phyloP scores from a whole-genome alignment of 92 coral and sea anemone species.

The Zoanthus solanderi region DNA sequence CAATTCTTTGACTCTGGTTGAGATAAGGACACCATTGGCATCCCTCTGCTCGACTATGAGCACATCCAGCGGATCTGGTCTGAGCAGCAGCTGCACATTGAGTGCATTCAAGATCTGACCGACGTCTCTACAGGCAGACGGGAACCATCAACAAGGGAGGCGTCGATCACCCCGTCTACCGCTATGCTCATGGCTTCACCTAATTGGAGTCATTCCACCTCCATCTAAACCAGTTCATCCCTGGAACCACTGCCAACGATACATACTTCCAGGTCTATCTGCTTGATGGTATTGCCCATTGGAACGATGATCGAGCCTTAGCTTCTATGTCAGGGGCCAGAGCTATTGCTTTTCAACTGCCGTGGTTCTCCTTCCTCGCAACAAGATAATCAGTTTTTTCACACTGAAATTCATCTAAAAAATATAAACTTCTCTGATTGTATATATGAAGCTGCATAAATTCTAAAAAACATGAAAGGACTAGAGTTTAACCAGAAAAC shows the following conservation, averaged over 20 bases:
- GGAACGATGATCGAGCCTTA: constrained; percentile 49
- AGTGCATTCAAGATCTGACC: constrained; percentile 53
- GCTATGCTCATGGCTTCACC: constrained; percentile 70
- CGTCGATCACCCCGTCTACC: constrained; percentile 54
- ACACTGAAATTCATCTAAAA: too few relatives aligned
- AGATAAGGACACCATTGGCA: constrained; percentile 58
- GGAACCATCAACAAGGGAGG: constrained; percentile 28
- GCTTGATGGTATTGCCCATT: constrained; percentile 14
- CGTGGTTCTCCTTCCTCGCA: too few relatives aligned
- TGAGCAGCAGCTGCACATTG: constrained; percentile 49
- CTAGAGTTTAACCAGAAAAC: too few relatives aligned
- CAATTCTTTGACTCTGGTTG: constrained; percentile 9
- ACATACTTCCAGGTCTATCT: constrained; percentile 69
- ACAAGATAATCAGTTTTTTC: too few relatives aligned
- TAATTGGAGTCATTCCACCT: constrained; percentile 76
- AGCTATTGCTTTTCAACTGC: constrained; percentile 1
- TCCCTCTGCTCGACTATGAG: constrained; percentile 43
- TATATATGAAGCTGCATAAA: too few relatives aligned
- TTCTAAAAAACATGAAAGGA: too few relatives aligned
- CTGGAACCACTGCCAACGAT: constrained; percentile 64
- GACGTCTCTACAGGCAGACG: constrained; percentile 35
- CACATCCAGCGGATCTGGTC: constrained; percentile 33
- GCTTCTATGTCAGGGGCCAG: background rate
- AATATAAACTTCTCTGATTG: too few relatives aligned
- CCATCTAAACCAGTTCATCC: constrained; percentile 66